Base-by-base conservation (phyloP, 2,888 invertebrate genomes). In the Dendrolimus houi region DNA sequence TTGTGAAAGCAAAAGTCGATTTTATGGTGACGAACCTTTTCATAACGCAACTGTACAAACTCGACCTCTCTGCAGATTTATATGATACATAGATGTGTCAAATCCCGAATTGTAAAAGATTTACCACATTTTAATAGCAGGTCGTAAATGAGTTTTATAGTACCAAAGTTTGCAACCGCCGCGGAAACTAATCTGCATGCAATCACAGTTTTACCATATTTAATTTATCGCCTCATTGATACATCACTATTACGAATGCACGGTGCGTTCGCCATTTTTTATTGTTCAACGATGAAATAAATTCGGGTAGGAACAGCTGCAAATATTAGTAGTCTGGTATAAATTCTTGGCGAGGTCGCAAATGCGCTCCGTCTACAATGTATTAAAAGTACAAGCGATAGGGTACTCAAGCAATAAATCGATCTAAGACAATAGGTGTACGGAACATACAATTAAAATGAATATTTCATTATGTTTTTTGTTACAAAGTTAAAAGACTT, bases 381-480 rank as follows among this genome's bases (percentile, higher is more conserved):
- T 47, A 12, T 47, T 47, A 2, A 47, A 10, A 2, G 47, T 12
- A 2, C 47, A 12, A 47, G 47, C 69, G 69, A 72, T 70, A 75
- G 74, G 55, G 60, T 57, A 68, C 56, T 64, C 60, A 60, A 56
- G 66, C 67, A 56, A 79, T 87, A 85, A 85, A 85, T 84, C 73
- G 62, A 71, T 57, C 64, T 66, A 63, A 75, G 75, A 85, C 85
- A 83, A 85, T 81, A 72, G 78, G 66, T 69, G 64, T 68, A 72
- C 70, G 64, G 66, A 71, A 71, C 71, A 63, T 62, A 62, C 76
- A 79, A 81, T 82, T 79, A 81, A 71, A 10, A 83, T 84, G 81
- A 84, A 85, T 85, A 80, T 81, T 84, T 80, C 77, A 84, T 80
- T 69, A 63, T 61, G 70, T 80, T 79, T 79, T 77, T 76, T 65